A percentile compares a stretch with the other conserved stretches of the same genome.
Conservation (phyloP, 1,140 invertebrate genomes). For the Trachymyrmex cornetzi region DNA sequence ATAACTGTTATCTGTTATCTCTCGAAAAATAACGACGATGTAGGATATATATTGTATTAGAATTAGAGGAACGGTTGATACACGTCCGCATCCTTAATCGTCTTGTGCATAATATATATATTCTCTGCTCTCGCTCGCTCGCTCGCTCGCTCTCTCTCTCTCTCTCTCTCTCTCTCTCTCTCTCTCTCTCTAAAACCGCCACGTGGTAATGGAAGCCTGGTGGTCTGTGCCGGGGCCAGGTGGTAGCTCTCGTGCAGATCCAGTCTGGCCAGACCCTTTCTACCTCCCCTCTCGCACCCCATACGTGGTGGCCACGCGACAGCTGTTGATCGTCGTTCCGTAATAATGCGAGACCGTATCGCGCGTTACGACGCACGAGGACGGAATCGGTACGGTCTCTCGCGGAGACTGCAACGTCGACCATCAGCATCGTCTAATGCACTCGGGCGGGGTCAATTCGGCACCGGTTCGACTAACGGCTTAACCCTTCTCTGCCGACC, state of each 20-base stretch:
- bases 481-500: not conserved
- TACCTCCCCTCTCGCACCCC: not conserved
- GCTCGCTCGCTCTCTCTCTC: no score
- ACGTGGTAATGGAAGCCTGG: slow-evolving; percentile 35
- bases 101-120: not conserved
- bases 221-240: slow-evolving; percentile 27
- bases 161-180: no score
- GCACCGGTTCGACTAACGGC: slow-evolving; percentile 20
- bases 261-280: slow-evolving; percentile 24
- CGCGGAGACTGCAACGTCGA: not conserved
- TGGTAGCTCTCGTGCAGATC: slow-evolving; percentile 25
- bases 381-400: not conserved
- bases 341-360: slow-evolving; percentile 32
- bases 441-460: slow-evolving; percentile 13
- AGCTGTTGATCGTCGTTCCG: slow-evolving; percentile 70
- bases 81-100: not conserved
- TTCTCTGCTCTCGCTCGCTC: not conserved
- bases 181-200: not conserved
- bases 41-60: no score
- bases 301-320: slow-evolving; percentile 22
- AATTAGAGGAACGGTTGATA: not conserved
- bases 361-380: slow-evolving; percentile 13
- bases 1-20: not conserved
- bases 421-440: not conserved
- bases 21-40: not conserved